Base-by-base conservation (phyloP, 1,140 invertebrate species). In the Brachionus paranguensis region DNA sequence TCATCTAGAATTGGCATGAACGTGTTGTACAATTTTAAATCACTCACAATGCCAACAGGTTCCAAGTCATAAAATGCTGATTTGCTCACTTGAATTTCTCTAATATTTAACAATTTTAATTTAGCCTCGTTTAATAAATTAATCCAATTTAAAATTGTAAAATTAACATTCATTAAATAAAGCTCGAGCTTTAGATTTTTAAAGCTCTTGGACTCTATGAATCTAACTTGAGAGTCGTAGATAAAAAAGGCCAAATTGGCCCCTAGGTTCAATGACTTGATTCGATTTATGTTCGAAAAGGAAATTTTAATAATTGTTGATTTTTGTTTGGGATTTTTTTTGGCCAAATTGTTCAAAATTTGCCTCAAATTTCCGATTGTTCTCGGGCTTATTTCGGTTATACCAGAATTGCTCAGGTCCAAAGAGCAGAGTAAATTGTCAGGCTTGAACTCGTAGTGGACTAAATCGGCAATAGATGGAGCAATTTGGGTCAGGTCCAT, bases 101-200 rank as follows among this genome's bases (percentile, higher is more conserved):
- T 76, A 47, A 76, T 50, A 76, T 50, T 76, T n/a, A 76, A 27
- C n/a, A 76, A n/a, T 76, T 76, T 76, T 37, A 76, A 76, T 11
- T 47, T 76, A 12, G 45, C 27, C 33, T 27, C 12, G 33, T 76
- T 24, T 17, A 76, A 12, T 50, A 76, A 76, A 50, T 76, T 24
- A 24, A 76, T 24, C 72, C 72, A 76, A 76, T 76, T 76, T 50
- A 76, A 27, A 27, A 50, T 27, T 14, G 43, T 53, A 20, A 50
- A 14, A 12, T 20, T 37, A 27, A 50, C 20, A 27, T 76, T 76
- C n/a, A 76, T 50, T 27, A 76, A 20, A 76, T 76, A 47, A 24
- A 76, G 27, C 24, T 76, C 43, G 10, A 76, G 33, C 50, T 53
- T 47, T 76, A 50, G 5, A 76, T 76, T 50, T 12, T 17, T 33